These are phyloP conservation scores for Fissipunctia ypsillon DNA, from an alignment of 2,888 invertebrate species.

Conservation along the genomic window DNA sequence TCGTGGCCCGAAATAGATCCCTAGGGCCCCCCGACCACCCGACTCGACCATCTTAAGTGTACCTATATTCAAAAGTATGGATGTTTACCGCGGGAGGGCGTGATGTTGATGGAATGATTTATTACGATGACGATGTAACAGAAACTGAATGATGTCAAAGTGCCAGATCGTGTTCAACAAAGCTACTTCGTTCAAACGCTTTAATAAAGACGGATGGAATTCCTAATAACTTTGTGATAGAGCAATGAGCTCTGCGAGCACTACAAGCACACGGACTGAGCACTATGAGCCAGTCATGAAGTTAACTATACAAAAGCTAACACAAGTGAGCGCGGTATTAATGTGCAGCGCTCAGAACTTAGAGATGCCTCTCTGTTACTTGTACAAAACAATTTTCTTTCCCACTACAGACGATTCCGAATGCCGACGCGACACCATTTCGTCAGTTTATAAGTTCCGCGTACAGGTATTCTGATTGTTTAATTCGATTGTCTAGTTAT, in stretches of 20 bases:
- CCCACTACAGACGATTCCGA: background rate
- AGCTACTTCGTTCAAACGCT: constrained; percentile 5
- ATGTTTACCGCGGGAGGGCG: background rate
- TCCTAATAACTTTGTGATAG: background rate
- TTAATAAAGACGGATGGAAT: constrained; percentile 10
- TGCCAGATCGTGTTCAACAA: background rate
- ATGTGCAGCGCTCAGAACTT: constrained; percentile 2
- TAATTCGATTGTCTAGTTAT: background rate
- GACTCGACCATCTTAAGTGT: background rate
- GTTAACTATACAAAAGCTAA: constrained; percentile 47
- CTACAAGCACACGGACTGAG: background rate
- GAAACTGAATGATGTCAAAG: background rate
- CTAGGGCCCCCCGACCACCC: constrained; percentile 5
- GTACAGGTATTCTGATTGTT: background rate
- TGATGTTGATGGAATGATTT: constrained; percentile 2
- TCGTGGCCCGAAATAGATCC: constrained; percentile 20
- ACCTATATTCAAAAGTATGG: background rate
- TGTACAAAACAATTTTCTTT: background rate
- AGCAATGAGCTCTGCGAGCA: constrained; percentile 5
- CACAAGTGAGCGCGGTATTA: constrained; percentile 23
- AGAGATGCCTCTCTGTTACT: background rate
- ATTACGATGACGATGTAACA: background rate
- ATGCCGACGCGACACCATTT: background rate
- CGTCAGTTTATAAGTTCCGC: background rate
- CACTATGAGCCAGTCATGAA: background rate